These are phyloP conservation scores for Myiotriccus ornatus DNA, from an alignment of 2,797 vertebrate species.

Conservation along the genomic window DNA sequence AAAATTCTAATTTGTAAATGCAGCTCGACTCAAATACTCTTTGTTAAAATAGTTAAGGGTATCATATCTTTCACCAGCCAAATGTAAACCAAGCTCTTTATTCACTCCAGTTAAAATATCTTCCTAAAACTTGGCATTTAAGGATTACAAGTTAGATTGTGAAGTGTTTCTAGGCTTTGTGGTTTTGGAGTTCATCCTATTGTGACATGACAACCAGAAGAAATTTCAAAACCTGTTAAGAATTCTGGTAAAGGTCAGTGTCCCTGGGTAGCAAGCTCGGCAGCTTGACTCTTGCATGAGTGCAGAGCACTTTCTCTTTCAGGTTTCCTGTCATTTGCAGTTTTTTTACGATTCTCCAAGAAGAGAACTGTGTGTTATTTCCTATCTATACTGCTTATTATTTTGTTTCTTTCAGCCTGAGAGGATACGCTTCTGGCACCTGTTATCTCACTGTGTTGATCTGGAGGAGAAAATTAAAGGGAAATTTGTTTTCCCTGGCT, in stretches of 20 bases:
- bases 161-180: background rate
- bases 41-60: background rate
- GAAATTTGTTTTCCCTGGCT: background rate
- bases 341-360: background rate
- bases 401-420: background rate
- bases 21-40: background rate
- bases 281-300: background rate
- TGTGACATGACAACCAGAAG: background rate
- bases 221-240: background rate
- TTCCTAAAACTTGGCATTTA: background rate
- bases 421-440: background rate
- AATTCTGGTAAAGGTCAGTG: background rate
- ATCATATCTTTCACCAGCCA: background rate
- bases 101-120: background rate
- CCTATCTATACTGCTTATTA: background rate
- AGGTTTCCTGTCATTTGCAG: background rate
- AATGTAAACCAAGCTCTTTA: background rate
- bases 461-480: background rate
- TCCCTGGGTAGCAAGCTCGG: background rate
- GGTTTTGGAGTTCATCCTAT: background rate
- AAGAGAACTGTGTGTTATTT: background rate
- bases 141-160: background rate
- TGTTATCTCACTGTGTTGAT: background rate
- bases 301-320: background rate
- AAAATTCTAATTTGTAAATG: background rate